Conservation (phyloP, 1,140 invertebrate genomes). For the Halictus rubicundus region DNA sequence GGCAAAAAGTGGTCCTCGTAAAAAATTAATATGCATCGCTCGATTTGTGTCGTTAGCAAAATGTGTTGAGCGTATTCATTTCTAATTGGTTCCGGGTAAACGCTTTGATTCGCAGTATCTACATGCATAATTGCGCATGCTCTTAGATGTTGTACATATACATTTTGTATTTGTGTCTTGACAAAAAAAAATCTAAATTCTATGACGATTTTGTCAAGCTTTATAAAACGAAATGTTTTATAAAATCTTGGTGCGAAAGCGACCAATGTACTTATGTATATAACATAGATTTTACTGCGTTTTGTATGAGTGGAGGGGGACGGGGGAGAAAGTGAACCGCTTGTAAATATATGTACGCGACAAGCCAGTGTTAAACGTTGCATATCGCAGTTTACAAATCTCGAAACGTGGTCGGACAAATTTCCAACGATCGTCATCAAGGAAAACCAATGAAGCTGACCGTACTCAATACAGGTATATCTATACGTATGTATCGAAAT, state of each 20-base stretch:
- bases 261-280: too few species aligned
- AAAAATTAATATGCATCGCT: background rate
- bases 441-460: conserved; percentile 33
- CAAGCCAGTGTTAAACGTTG: conserved; percentile 49
- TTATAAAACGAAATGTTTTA: background rate
- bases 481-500: conserved; percentile 26
- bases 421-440: conserved; percentile 14
- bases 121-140: conserved; percentile 15
- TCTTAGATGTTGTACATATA: background rate
- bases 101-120: background rate
- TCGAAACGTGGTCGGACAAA: conserved; percentile 30
- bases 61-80: background rate
- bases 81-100: background rate
- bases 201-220: background rate
- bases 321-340: background rate
- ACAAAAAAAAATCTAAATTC: conserved; percentile 10
- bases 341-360: background rate
- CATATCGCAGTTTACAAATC: conserved; percentile 36
- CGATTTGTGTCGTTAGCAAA: background rate
- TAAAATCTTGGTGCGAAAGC: background rate
- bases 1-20: background rate
- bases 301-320: background rate
- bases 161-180: background rate
- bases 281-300: background rate
- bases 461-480: conserved; percentile 41